Evolutionary conservation across 1,140 invertebrate genomes (phyloP).

Genomic region (Wiebesia pumilae): DNA sequence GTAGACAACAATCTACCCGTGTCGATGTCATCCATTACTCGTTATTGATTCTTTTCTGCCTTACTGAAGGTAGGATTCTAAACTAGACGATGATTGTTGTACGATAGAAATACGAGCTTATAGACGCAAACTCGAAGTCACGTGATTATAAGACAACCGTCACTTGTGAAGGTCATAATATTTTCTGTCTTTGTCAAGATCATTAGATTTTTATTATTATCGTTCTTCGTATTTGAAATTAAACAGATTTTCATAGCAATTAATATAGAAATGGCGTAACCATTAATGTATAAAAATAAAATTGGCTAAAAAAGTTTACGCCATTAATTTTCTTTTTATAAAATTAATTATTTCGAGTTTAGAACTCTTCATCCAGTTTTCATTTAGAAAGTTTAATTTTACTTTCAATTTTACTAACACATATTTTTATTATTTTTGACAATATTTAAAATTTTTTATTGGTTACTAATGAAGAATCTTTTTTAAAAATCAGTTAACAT

Average conservation of each 20-base stretch:
- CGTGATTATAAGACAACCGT: not conserved
- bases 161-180: not conserved
- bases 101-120: not conserved
- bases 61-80: not conserved
- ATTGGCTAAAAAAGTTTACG: too few species aligned
- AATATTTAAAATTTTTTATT: too few species aligned
- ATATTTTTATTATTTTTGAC: too few species aligned
- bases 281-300: too few species aligned
- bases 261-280: not conserved
- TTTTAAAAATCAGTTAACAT: too few species aligned
- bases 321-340: too few species aligned
- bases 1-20: constrained; percentile 18
- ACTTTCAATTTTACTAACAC: too few species aligned
- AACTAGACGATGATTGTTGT: not conserved
- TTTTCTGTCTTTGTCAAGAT: not conserved
- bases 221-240: not conserved
- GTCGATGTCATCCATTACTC: constrained; percentile 25
- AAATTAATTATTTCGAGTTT: too few species aligned
- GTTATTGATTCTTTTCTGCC: not conserved
- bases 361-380: too few species aligned
- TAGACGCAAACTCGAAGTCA: not conserved
- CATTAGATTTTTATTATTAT: not conserved
- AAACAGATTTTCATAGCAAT: not conserved
- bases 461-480: too few species aligned
- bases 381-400: too few species aligned